These are phyloP conservation scores for Tetrapedia diversipes DNA, from an alignment of 2,888 invertebrate species.

Conservation along the genomic window DNA sequence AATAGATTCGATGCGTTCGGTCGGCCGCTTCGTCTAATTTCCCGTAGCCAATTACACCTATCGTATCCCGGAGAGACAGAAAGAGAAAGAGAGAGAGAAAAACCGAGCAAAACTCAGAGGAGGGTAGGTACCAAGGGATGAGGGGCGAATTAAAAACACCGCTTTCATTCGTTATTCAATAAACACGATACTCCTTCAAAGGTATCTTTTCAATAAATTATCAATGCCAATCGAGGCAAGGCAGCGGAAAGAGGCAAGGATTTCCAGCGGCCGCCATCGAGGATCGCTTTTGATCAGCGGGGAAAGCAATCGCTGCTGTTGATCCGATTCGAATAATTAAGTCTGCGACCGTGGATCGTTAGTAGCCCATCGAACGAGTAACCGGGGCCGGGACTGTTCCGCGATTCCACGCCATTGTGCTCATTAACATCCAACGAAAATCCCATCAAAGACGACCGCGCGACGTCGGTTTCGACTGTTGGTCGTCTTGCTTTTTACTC, in stretches of 20 bases:
- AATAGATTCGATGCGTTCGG: background rate
- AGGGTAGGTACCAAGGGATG: no score
- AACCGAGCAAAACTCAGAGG: no score
- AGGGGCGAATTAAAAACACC: background rate
- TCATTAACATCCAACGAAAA: constrained; percentile 40
- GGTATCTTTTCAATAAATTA: constrained; percentile 50
- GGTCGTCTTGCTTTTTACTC: no score
- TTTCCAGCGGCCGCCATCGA: constrained; percentile 26
- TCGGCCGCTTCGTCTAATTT: constrained; percentile 3
- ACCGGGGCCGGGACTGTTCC: constrained; percentile 21
- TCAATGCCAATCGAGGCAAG: constrained; percentile 36
- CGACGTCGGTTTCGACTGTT: background rate
- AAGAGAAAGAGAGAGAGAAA: background rate
- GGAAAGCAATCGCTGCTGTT: constrained; percentile 22
- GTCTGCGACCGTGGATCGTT: constrained; percentile 40
- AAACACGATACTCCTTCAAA: constrained; percentile 51
- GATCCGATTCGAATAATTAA: constrained; percentile 57
- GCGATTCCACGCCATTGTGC: constrained; percentile 1
- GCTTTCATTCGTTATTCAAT: constrained; percentile 40
- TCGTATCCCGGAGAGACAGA: background rate
- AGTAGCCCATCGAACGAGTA: constrained; percentile 33
- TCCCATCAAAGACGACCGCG: constrained; percentile 32
- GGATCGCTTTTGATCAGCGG: constrained; percentile 54
- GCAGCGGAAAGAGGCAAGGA: constrained; percentile 23
- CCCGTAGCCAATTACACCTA: constrained; percentile 42